Evolutionary conservation across 1,140 invertebrate species (phyloP).

Genomic region (Apis dorsata): DNA sequence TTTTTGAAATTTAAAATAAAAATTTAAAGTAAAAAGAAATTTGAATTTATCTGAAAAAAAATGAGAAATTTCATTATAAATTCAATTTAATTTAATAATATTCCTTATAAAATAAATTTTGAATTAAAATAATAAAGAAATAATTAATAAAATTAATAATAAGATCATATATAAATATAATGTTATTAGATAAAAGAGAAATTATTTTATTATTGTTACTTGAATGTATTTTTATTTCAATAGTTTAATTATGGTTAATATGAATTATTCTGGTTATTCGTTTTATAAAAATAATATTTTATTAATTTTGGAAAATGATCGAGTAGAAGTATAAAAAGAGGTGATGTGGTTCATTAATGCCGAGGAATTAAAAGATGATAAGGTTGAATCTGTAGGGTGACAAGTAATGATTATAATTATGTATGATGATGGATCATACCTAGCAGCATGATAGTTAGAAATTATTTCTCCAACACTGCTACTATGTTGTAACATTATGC

Average conservation of each 20-base stretch:
- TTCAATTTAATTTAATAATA: too few species aligned
- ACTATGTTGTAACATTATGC: neutral
- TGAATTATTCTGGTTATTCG: constrained; percentile 23
- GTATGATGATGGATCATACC: constrained; percentile 66
- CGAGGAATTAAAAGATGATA: constrained; percentile 29
- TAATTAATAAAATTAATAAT: too few species aligned
- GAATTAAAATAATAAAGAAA: too few species aligned
- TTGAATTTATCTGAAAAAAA: too few species aligned
- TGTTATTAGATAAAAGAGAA: neutral
- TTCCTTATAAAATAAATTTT: too few species aligned
- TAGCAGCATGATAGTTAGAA: constrained; percentile 59
- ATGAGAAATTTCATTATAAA: too few species aligned
- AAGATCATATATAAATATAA: too few species aligned
- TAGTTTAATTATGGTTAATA: neutral
- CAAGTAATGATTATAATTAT: constrained; percentile 71
- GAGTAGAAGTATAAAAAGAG: neutral
- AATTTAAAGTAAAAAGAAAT: too few species aligned
- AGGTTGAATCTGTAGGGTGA: constrained; percentile 45
- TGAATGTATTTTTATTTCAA: constrained; percentile 6
- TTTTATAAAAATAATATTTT: neutral
- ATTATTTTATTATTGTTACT: neutral
- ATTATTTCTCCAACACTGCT: constrained; percentile 40
- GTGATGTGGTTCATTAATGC: neutral
- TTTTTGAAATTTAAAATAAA: too few species aligned
- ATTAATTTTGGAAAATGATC: neutral